Percentiles rank a stretch among this genome's conserved stretches.
Conservation (phyloP, 2,113 vertebrate genomes). For the Psephotus haematonotus region DNA sequence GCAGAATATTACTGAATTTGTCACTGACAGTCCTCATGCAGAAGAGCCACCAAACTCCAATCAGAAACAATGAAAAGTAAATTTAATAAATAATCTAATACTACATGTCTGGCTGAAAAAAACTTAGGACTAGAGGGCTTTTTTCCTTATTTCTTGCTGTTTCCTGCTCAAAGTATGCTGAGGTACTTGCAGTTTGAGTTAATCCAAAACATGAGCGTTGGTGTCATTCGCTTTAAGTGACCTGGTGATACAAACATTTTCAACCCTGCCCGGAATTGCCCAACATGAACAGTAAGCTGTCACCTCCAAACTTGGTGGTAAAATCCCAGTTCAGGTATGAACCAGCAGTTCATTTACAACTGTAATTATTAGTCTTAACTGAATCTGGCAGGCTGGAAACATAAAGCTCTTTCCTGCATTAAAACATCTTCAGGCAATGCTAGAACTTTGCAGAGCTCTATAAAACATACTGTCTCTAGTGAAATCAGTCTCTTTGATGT, state of each 20-base stretch:
- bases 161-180: background rate
- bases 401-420: background rate
- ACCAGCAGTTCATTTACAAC: background rate
- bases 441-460: slow-evolving; percentile 3
- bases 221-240: background rate
- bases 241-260: background rate
- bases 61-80: background rate
- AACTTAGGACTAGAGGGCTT: background rate
- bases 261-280: background rate
- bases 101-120: background rate
- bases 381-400: slow-evolving; percentile 37
- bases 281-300: background rate
- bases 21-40: background rate
- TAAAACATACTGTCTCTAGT: slow-evolving; percentile 21
- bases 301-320: background rate
- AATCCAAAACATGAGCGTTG: background rate
- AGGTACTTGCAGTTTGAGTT: background rate
- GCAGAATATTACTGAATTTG: background rate
- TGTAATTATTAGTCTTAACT: slow-evolving; percentile 61
- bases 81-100: background rate
- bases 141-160: background rate
- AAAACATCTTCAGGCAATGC: slow-evolving; percentile 35
- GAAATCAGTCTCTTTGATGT: slow-evolving; percentile 38
- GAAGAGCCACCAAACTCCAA: background rate
- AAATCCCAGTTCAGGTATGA: slow-evolving; percentile 46